Base-by-base conservation (phyloP, 2,113 vertebrate genomes). In the Rhadina sibilatrix region DNA sequence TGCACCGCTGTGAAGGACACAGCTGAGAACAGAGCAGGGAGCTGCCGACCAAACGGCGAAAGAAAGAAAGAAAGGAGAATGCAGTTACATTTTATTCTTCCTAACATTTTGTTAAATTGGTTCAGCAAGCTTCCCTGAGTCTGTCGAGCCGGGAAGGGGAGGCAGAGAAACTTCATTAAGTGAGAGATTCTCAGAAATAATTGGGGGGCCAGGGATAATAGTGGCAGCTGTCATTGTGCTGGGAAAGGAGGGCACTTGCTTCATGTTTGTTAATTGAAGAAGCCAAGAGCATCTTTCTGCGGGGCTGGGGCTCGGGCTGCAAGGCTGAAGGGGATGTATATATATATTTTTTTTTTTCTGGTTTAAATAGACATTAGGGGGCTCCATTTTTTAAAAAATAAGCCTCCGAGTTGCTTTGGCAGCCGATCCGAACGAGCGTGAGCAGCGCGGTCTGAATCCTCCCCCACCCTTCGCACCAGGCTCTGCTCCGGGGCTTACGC, bases 1-100 rank as follows among this genome's bases (percentile, higher is more conserved):
- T 96, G 95, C 24, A 24, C 96, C 3, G 35, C 96, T 93, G 94
- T 76, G 97, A 97, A 94, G 93, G 94, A 94, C 92, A 90, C 91
- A 96, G 97, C 95, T 97, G 96, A 97, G 96, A 98, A 97, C 96
- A 97, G 97, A 97, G 96, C 96, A 68, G 96, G 92, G 96, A 97
- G 92, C 97, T 89, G 91, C 95, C 78, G 92, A 96, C 97, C 77
- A 91, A 96, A 97, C 40, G 89, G 96, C 59, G 2, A 27, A 38
- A 38, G 70, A 97, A 93, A 93, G 49, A 82, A 93, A 94, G 94
- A 77, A 94, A 88, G 72, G 54, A 78, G 80, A 78, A 87, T 18
- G 44, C 35, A 64, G 87, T 92, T 91, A 91, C 84, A 49, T 89
- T 97, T 92, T 44, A 85, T 91, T 88, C 95, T 92, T 95, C 70